Evolutionary conservation across 2,888 invertebrate genomes (phyloP).

Genomic region (Linnaemya tessellans): DNA sequence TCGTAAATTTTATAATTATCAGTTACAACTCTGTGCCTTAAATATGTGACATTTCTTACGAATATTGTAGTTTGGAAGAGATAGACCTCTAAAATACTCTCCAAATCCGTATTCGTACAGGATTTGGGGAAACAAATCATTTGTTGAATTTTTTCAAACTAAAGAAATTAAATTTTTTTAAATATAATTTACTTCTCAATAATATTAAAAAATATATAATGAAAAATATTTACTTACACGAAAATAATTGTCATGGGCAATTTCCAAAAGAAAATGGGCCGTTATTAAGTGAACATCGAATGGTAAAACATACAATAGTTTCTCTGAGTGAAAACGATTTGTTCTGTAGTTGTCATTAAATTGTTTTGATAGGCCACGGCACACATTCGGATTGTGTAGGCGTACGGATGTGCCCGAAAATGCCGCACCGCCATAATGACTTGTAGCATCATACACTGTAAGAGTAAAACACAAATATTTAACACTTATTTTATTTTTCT

Average conservation of each 20-base stretch:
- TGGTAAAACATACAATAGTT: constrained; percentile 75
- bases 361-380: constrained; percentile 75
- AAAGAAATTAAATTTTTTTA: constrained; percentile 15
- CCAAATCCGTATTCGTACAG: constrained; percentile 75
- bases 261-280: constrained; percentile 77
- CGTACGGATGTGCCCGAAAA: constrained; percentile 87
- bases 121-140: constrained; percentile 78
- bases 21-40: constrained; percentile 75
- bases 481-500: no score
- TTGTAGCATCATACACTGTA: constrained; percentile 87
- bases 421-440: constrained; percentile 89
- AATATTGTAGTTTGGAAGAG: constrained; percentile 76
- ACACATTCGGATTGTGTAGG: constrained; percentile 84
- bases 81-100: constrained; percentile 76
- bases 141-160: constrained; percentile 76
- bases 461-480: not conserved
- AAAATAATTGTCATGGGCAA: constrained; percentile 69
- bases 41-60: constrained; percentile 76
- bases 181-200: no score
- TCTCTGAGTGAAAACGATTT: constrained; percentile 73
- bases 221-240: constrained; percentile 64
- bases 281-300: constrained; percentile 76
- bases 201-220: not conserved
- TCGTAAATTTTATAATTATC: constrained; percentile 76
- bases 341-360: constrained; percentile 69